Conservation (phyloP, 2,888 invertebrate species). For the Copidosoma aretas region DNA sequence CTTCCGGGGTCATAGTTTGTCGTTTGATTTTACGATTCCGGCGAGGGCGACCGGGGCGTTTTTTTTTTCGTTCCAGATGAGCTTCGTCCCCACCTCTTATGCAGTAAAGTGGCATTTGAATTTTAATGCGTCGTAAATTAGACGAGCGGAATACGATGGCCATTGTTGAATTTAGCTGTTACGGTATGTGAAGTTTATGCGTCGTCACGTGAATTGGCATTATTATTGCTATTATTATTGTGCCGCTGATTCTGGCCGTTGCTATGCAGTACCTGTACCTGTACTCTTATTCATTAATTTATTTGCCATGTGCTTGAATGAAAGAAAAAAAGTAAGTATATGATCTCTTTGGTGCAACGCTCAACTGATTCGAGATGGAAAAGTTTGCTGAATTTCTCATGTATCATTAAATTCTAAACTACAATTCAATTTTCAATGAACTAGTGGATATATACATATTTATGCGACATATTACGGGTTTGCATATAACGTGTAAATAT, state of each 20-base stretch:
- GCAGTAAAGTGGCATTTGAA: background rate
- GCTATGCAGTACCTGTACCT: background rate
- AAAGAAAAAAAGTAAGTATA: no score
- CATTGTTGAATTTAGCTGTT: background rate
- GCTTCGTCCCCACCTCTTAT: background rate
- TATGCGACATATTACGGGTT: no score
- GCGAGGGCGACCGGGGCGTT: background rate
- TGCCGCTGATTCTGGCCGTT: background rate
- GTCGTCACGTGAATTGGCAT: background rate
- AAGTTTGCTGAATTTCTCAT: no score
- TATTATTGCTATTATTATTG: background rate
- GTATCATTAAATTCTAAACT: no score
- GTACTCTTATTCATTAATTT: background rate
- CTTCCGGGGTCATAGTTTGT: conserved; percentile 35
- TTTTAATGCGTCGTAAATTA: background rate
- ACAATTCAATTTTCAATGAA: no score
- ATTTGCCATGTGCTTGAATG: background rate
- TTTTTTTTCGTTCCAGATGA: background rate
- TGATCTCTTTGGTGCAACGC: no score
- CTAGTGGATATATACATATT: no score
- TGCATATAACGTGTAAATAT: no score
- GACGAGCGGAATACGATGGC: background rate
- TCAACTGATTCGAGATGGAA: no score
- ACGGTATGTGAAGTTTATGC: background rate
- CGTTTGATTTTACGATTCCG: conserved; percentile 15